Conservation (phyloP, 2,113 vertebrate genomes). For the Sigmodon hispidus region DNA sequence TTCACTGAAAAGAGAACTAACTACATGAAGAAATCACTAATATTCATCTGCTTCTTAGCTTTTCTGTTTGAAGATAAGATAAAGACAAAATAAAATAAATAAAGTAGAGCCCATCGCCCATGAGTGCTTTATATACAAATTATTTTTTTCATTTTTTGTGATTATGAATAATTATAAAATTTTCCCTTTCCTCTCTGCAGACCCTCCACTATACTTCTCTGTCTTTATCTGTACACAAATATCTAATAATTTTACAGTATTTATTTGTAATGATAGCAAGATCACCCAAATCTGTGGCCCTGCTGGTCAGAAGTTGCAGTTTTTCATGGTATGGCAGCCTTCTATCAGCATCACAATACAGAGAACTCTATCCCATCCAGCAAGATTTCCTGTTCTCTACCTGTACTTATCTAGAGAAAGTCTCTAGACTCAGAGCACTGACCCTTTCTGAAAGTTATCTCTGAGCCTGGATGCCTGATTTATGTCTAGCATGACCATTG, state of each 20-base stretch:
- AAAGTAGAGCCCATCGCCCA: neutral
- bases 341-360: neutral
- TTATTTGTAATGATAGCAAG: neutral
- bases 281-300: neutral
- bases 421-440: neutral
- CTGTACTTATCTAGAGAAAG: neutral
- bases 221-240: neutral
- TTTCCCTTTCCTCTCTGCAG: neutral
- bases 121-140: neutral
- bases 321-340: neutral
- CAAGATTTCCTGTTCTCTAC: neutral
- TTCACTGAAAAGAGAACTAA: neutral
- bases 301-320: neutral
- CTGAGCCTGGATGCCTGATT: neutral
- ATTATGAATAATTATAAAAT: neutral
- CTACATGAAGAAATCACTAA: neutral
- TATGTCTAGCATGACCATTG: neutral
- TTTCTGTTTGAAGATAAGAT: neutral
- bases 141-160: neutral
- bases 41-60: neutral
- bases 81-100: neutral
- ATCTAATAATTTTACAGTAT: neutral
- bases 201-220: neutral
- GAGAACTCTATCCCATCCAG: neutral
- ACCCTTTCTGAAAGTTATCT: neutral